phyloP scores from a whole-genome alignment of 2,113 vertebrate genomes.

The Leucopternis melanops region DNA sequence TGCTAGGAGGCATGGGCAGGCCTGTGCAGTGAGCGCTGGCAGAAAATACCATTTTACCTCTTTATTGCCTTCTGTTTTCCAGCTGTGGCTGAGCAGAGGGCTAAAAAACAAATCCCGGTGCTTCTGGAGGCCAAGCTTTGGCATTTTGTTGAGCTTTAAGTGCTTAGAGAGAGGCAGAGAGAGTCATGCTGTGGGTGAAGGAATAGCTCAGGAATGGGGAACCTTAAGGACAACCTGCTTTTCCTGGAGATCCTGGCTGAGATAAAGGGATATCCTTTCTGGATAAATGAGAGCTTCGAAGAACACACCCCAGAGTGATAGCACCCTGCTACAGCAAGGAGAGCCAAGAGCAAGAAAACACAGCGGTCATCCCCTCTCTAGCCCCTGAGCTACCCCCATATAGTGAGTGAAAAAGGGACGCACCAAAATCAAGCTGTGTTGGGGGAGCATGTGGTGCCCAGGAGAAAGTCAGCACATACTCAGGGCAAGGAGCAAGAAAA shows the following conservation, averaged over 20 bases:
- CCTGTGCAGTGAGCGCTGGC: background rate
- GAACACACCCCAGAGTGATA: background rate
- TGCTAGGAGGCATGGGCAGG: background rate
- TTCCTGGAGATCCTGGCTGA: background rate
- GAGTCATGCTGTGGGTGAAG: background rate
- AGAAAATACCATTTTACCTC: background rate
- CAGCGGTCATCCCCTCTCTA: background rate
- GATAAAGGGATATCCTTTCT: background rate
- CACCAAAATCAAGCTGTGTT: fast-evolving
- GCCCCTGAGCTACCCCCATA: background rate
- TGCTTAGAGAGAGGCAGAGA: background rate
- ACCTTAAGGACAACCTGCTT: background rate
- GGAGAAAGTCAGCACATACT: background rate
- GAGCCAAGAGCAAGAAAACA: background rate
- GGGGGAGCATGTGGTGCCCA: background rate
- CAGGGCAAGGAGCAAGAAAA: background rate
- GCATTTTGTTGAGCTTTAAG: background rate
- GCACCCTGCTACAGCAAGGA: background rate
- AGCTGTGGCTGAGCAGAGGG: background rate
- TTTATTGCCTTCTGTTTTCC: background rate
- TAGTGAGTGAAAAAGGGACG: background rate
- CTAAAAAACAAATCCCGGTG: background rate
- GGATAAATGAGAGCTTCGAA: background rate
- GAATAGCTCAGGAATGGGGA: background rate
- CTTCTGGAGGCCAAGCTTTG: background rate